These are phyloP conservation scores for Rugalucina vietnamica DNA, from an alignment of 2,888 invertebrate genomes.

Conservation along the genomic window DNA sequence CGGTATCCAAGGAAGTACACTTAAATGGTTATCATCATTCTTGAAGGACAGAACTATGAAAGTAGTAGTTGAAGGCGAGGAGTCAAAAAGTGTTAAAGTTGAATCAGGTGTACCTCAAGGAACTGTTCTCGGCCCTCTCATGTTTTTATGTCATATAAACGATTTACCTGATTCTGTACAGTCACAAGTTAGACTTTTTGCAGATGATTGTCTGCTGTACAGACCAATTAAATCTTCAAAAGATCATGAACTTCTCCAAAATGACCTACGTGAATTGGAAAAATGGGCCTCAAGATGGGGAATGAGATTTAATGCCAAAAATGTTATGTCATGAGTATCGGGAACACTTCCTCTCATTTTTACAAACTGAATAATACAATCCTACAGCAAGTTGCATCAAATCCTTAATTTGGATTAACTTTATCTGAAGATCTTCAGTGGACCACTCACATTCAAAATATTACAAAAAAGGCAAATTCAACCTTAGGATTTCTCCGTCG, in stretches of 20 bases:
- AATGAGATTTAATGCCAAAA: not conserved
- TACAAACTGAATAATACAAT: not conserved
- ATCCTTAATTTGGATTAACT: not conserved
- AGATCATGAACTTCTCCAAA: not conserved
- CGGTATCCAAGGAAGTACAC: too few relatives aligned
- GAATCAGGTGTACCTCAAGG: conserved; percentile 1
- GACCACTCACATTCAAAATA: not conserved
- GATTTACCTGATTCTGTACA: not conserved
- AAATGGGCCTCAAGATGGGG: not conserved
- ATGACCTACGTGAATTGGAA: not conserved
- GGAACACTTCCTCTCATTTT: not conserved
- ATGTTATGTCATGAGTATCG: not conserved
- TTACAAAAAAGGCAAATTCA: not conserved
- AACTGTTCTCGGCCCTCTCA: too few relatives aligned
- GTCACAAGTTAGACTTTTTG: not conserved
- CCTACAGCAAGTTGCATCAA: not conserved
- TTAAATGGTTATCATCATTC: not conserved
- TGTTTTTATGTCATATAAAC: not conserved
- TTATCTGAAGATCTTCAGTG: not conserved
- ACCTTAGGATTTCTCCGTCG: conserved; percentile 35
- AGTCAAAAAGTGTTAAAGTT: not conserved
- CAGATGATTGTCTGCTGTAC: not conserved
- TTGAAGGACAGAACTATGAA: not conserved
- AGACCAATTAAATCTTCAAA: not conserved
- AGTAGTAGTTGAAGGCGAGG: not conserved